phyloP scores from a whole-genome alignment of 2,797 vertebrate species.

The Sebastiscus tertius region DNA sequence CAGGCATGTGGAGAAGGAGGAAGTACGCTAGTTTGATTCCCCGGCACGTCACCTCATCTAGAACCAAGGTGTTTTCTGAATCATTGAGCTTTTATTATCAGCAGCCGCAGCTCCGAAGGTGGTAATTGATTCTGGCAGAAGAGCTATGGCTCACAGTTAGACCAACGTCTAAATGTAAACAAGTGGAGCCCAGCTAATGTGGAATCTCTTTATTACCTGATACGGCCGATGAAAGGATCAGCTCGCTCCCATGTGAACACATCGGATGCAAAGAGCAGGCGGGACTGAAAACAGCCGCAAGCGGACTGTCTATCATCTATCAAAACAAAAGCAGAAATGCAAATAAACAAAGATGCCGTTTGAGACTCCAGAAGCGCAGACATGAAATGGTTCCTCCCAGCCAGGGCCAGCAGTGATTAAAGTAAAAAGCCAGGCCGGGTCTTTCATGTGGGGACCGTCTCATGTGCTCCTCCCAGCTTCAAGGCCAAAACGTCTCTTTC shows the following conservation, averaged over 20 bases:
- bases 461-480: constrained; percentile 46
- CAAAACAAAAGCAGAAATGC: constrained; percentile 46
- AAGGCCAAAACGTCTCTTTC: constrained; percentile 41
- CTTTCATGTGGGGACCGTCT: constrained; percentile 77
- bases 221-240: constrained; percentile 32
- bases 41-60: constrained; percentile 43
- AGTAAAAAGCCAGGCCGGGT: constrained; percentile 28
- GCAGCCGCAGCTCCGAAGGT: constrained; percentile 24
- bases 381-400: constrained; percentile 57
- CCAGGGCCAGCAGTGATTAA: constrained; percentile 41
- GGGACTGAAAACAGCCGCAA: constrained; percentile 18
- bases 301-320: constrained; percentile 34
- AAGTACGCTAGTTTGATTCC: constrained; percentile 67
- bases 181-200: constrained; percentile 29
- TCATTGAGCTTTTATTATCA: constrained; percentile 59
- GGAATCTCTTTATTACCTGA: constrained; percentile 50
- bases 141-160: constrained; percentile 33
- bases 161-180: constrained; percentile 51
- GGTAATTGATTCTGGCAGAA: constrained; percentile 64
- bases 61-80: constrained; percentile 61
- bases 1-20: constrained; percentile 76
- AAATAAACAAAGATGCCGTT: constrained; percentile 52
- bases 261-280: constrained; percentile 1
- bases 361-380: constrained; percentile 47
- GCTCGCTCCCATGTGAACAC: not conserved